Conservation (phyloP, 2,797 vertebrate genomes). For the Cygnus olor region DNA sequence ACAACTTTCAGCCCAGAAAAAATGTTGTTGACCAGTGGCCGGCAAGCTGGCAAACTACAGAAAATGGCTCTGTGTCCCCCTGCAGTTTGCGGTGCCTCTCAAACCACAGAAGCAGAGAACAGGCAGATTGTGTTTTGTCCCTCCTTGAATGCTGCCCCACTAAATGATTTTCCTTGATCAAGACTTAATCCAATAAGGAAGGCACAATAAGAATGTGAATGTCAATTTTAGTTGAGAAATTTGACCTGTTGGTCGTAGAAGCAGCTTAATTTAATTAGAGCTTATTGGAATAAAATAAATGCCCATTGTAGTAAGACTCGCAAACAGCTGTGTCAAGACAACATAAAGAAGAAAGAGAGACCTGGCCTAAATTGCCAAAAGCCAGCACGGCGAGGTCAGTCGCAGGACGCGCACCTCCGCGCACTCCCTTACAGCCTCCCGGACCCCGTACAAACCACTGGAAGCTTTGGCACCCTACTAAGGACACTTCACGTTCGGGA, state of each 20-base stretch:
- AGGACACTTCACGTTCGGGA: rapidly evolving
- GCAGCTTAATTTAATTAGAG: slow-evolving; percentile 70
- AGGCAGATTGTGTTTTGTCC: neutral
- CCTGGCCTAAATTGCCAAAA: slow-evolving; percentile 1
- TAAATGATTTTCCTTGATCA: slow-evolving; percentile 58
- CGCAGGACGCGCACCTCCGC: neutral
- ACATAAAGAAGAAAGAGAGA: neutral
- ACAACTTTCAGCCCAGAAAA: slow-evolving; percentile 6
- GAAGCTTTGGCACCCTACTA: neutral
- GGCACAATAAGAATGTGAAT: slow-evolving; percentile 56
- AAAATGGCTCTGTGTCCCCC: neutral
- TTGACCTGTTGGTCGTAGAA: slow-evolving; percentile 46
- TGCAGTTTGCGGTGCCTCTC: neutral
- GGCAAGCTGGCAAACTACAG: neutral
- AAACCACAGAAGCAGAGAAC: neutral
- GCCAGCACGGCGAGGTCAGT: neutral
- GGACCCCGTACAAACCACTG: rapidly evolving
- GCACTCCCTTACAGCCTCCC: neutral
- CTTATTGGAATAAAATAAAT: slow-evolving; percentile 55
- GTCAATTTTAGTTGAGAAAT: slow-evolving; percentile 66
- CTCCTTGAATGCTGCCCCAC: slow-evolving; percentile 2
- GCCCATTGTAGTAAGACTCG: neutral
- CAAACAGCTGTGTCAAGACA: neutral
- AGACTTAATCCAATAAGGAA: slow-evolving; percentile 62
- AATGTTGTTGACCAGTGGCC: neutral